Conservation (phyloP, 2,888 invertebrate species). For the Cerceris ruficornis region DNA sequence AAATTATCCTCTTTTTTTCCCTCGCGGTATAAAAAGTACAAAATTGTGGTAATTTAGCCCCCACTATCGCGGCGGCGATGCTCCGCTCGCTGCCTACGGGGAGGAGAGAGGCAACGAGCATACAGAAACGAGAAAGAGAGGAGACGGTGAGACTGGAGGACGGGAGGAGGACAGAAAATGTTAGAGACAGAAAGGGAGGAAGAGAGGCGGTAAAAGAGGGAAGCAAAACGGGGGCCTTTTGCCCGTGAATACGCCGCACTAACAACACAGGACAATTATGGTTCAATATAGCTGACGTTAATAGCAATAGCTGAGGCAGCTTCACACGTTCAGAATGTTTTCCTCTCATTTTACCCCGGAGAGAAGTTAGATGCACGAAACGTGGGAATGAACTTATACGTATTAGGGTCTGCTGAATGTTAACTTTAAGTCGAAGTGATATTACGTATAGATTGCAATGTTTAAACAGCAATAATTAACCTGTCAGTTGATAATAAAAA, state of each 20-base stretch:
- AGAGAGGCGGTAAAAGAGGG: slow-evolving; percentile 37
- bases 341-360: background rate
- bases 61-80: slow-evolving; percentile 65
- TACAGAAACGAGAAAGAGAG: slow-evolving; percentile 32
- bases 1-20: slow-evolving; percentile 80
- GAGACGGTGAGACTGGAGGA: slow-evolving; percentile 26
- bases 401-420: background rate
- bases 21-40: slow-evolving; percentile 78
- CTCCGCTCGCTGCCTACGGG: slow-evolving; percentile 60
- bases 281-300: slow-evolving; percentile 73
- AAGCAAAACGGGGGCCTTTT: slow-evolving; percentile 63
- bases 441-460: no score
- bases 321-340: slow-evolving; percentile 58
- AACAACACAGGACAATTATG: slow-evolving; percentile 74
- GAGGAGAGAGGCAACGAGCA: slow-evolving; percentile 54
- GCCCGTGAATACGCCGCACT: slow-evolving; percentile 66
- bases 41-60: slow-evolving; percentile 81
- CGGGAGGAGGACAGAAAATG: slow-evolving; percentile 43
- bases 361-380: slow-evolving; percentile 1
- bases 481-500: no score
- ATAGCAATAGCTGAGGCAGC: slow-evolving; percentile 66
- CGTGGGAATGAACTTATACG: background rate
- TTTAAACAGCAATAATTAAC: no score
- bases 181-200: slow-evolving; percentile 47
- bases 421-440: no score